Base-by-base conservation (phyloP, 2,797 vertebrate species). In the Rhinoraja longicauda region DNA sequence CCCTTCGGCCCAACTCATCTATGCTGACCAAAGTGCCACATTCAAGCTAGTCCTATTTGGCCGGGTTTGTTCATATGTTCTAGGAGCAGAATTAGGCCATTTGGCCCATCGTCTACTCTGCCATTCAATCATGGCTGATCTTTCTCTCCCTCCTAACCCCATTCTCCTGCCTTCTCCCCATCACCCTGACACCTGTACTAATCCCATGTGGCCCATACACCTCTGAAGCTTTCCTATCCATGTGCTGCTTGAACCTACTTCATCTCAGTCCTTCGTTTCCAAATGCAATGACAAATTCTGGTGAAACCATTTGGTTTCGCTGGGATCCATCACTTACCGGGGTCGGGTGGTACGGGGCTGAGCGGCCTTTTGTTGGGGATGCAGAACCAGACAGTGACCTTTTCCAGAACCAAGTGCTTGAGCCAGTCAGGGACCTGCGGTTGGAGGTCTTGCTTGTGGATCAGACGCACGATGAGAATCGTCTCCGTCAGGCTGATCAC, bases 401-500 rank as follows among this genome's bases (percentile, higher is more conserved):
- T 95, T 88, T 98, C 97, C 93, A 99, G 95, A 26, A 99, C 96
- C 95, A 99, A 93, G 92, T 93, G 96, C 94, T 96, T 98, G 36
- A 99, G 93, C 99, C 99, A 99, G 75, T 94, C 94, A 0, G 98
- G 98, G 1, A 99, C 98, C 0, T 97, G 98, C 0, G 97, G 96
- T 95, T 99, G 98, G 93, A 99, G 96, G 93, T 99, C 98, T 94
- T 99, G 98, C 93, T 98, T 98, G 95, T 99, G 98, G 17, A 99
- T 98, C 95, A 99, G 95, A 59, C 98, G 95, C 93, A 99, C 98
- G 0, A 99, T 99, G 95, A 99, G 94, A 94, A 99, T 98, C 0
- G 98, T 99, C 95, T 99, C 98, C 0, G 97, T 97, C 94, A 99
- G 96, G 95, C 99, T 99, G 96, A 99, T 97, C 93, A 99, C 98